A percentile compares a stretch with the other conserved stretches of the same genome.
Evolutionary conservation across 2,797 vertebrate genomes (phyloP).

Genomic region (Simalia tracyae): DNA sequence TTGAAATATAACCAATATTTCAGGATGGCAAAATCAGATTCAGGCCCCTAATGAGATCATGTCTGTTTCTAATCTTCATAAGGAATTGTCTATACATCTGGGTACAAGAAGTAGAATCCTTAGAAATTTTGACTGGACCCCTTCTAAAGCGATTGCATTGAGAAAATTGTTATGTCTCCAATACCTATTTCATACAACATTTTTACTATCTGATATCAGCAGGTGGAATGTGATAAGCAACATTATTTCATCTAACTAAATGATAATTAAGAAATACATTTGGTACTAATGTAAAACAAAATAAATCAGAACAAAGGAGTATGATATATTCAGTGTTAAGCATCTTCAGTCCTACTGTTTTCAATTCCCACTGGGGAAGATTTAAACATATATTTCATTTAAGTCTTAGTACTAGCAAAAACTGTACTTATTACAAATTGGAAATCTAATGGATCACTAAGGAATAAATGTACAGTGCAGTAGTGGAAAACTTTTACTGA

Average conservation of each 20-base stretch:
- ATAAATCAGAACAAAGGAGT: not conserved
- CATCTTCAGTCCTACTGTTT: not conserved
- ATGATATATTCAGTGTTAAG: not conserved
- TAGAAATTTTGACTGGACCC: not conserved
- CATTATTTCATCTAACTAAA: not conserved
- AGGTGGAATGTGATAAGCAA: not conserved
- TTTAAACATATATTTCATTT: not conserved
- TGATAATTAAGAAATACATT: not conserved
- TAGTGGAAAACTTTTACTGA: not conserved
- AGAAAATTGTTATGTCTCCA: not conserved
- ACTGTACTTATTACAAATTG: not conserved
- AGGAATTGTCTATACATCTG: not conserved
- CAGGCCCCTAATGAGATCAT: not conserved
- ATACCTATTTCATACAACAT: not conserved
- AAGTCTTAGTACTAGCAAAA: not conserved
- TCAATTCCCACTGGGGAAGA: not conserved
- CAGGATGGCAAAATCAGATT: not conserved
- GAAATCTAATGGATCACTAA: not conserved
- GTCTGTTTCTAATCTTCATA: not conserved
- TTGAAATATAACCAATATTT: not conserved
- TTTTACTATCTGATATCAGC: not conserved
- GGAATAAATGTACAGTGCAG: not conserved
- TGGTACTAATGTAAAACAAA: not conserved
- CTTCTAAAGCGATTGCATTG: not conserved
- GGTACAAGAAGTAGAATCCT: not conserved